phyloP scores from a whole-genome alignment of 2,797 vertebrate species.

The Sebastes paucispinis region DNA sequence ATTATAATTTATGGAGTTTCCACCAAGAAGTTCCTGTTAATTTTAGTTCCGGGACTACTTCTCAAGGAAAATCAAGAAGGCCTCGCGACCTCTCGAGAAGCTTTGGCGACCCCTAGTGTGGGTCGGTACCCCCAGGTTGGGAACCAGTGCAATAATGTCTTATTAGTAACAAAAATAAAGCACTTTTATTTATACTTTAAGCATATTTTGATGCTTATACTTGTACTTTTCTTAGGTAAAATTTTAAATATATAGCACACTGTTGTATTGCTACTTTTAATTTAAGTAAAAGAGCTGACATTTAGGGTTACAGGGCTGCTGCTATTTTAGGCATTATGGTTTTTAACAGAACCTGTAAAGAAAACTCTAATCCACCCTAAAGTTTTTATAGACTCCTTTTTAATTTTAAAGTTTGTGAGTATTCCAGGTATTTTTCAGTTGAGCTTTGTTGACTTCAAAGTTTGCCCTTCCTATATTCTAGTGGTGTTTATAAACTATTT shows the following conservation, averaged over 20 bases:
- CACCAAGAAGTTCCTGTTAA: no score
- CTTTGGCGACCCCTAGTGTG: no score
- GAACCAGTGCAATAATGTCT: no score
- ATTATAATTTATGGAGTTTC: no score
- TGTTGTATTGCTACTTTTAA: neutral
- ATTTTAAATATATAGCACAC: neutral
- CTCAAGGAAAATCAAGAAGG: no score
- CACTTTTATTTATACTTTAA: neutral
- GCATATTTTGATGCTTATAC: neutral
- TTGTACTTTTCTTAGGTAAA: neutral
- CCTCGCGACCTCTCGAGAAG: no score
- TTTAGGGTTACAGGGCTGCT: neutral
- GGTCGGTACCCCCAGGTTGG: no score
- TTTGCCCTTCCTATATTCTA: neutral
- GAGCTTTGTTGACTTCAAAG: neutral
- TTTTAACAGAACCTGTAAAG: neutral
- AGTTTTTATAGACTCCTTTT: neutral
- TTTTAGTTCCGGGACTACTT: no score
- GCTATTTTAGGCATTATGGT: neutral
- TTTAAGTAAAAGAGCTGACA: neutral
- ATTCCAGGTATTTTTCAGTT: neutral
- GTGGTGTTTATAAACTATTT: conserved; percentile 2
- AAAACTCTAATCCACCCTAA: neutral
- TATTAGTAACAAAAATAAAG: no score
- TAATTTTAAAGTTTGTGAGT: neutral